Percentiles rank a stretch among this genome's conserved stretches.
phyloP scores from a whole-genome alignment of 53 echinoderm and acorn worm species.

The Glandiceps talaboti region DNA sequence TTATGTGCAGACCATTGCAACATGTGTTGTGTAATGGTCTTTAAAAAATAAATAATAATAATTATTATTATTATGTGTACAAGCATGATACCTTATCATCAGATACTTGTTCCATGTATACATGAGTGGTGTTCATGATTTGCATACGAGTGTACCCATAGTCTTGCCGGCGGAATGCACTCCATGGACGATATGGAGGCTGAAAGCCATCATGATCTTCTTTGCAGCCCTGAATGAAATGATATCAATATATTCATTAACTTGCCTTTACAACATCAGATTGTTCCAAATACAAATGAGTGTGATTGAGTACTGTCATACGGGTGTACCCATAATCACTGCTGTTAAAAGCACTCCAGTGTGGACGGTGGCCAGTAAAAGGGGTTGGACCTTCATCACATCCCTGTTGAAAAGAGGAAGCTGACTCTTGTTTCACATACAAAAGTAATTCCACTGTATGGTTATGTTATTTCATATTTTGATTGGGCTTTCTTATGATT shows the following conservation, averaged over 20 bases:
- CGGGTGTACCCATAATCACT: conserved; percentile 73
- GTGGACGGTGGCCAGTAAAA: conserved; percentile 20
- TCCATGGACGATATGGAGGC: conserved; percentile 25
- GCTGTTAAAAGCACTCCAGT: conserved; percentile 68
- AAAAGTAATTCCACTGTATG: no score
- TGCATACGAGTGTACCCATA: conserved; percentile 77
- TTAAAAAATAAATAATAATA: no score
- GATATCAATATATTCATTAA: no score
- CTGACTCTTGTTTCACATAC: no score
- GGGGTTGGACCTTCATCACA: conserved; percentile 28
- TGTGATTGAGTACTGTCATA: conserved; percentile 50
- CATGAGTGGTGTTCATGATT: conserved; percentile 62
- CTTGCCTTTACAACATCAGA: conserved; percentile 62
- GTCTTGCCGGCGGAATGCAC: conserved; percentile 72
- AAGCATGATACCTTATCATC: conserved; percentile 90
- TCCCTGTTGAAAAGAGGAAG: no score
- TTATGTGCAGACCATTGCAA: no score
- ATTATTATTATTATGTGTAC: no score
- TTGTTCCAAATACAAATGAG: conserved; percentile 72
- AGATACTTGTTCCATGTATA: conserved; percentile 69
- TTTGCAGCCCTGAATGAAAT: conserved; percentile 42
- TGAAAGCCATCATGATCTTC: conserved; percentile 33
- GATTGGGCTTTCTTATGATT: no score
- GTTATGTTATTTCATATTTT: no score
- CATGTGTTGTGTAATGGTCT: no score